These are phyloP conservation scores for Xestia rhomboidea DNA, from an alignment of 2,888 invertebrate genomes.

Conservation along the genomic window DNA sequence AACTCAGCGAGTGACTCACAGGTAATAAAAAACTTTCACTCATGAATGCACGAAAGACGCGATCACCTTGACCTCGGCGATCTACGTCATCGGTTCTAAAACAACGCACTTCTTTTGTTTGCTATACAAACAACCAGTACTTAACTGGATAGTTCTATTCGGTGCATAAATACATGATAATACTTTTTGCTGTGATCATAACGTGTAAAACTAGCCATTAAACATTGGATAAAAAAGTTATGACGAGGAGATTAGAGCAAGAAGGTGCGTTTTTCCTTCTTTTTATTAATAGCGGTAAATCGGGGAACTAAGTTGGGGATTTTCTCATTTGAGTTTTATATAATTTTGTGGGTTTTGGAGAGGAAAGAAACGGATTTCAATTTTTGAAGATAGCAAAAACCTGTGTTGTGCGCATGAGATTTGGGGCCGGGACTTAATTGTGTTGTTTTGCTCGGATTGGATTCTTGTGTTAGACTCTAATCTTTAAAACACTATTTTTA, in stretches of 20 bases:
- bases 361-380: neutral
- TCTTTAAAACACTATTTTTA: neutral
- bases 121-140: slow-evolving; percentile 26
- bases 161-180: neutral
- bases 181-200: slow-evolving; percentile 9
- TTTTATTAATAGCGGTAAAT: slow-evolving; percentile 4
- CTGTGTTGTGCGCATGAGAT: neutral
- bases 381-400: neutral
- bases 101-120: slow-evolving; percentile 40
- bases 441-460: neutral
- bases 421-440: neutral
- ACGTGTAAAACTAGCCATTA: neutral
- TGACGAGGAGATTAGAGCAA: neutral
- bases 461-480: neutral
- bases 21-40: slow-evolving; percentile 52
- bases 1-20: slow-evolving; percentile 34
- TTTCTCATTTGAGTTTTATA: slow-evolving; percentile 13
- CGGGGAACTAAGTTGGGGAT: neutral
- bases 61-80: slow-evolving; percentile 40
- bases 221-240: slow-evolving; percentile 6
- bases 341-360: neutral
- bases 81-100: slow-evolving; percentile 35
- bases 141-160: slow-evolving; percentile 1
- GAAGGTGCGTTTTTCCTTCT: slow-evolving; percentile 1
- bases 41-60: slow-evolving; percentile 26